Evolutionary conservation across 2,113 vertebrate genomes (phyloP).

Genomic region (Chiloscyllium plagiosum): DNA sequence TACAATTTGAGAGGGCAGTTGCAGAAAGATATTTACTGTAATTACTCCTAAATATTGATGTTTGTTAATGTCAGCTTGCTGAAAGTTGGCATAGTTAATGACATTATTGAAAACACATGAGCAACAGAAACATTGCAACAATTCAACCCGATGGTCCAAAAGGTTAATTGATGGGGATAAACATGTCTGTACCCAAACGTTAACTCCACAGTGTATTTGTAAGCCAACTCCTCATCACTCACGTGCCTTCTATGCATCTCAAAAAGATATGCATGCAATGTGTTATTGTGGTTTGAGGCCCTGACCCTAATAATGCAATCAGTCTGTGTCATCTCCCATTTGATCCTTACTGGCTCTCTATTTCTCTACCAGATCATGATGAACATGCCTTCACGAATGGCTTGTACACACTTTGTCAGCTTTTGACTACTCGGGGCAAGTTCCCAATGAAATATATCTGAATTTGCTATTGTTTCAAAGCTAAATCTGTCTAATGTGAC

Average conservation of each 20-base stretch:
- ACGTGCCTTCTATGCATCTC: slow-evolving; percentile 4
- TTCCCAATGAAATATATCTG: slow-evolving; percentile 3
- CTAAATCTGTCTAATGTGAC: not conserved
- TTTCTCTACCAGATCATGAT: not conserved
- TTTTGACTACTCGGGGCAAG: slow-evolving; percentile 1
- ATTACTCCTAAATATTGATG: slow-evolving; percentile 17
- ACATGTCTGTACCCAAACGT: slow-evolving; percentile 35
- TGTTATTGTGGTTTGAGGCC: slow-evolving; percentile 30
- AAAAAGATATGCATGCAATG: slow-evolving; percentile 22
- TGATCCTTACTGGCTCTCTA: slow-evolving; percentile 25
- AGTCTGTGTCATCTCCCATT: slow-evolving; percentile 43
- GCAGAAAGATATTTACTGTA: slow-evolving; percentile 14
- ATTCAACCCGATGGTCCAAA: slow-evolving; percentile 5
- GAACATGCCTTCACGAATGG: slow-evolving; percentile 15
- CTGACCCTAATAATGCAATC: slow-evolving; percentile 40
- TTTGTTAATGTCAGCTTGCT: slow-evolving; percentile 12
- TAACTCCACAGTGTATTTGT: slow-evolving; percentile 39
- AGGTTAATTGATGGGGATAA: slow-evolving; percentile 35
- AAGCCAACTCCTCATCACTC: slow-evolving; percentile 36
- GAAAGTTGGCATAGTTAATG: slow-evolving; percentile 28
- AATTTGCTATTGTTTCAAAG: slow-evolving; percentile 7
- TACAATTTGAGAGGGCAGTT: slow-evolving; percentile 9
- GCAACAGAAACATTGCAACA: not conserved
- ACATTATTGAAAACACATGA: slow-evolving; percentile 22
- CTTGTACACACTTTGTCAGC: not conserved